Base-by-base conservation (phyloP, 1,140 invertebrate genomes). In the Drosophila orena region DNA sequence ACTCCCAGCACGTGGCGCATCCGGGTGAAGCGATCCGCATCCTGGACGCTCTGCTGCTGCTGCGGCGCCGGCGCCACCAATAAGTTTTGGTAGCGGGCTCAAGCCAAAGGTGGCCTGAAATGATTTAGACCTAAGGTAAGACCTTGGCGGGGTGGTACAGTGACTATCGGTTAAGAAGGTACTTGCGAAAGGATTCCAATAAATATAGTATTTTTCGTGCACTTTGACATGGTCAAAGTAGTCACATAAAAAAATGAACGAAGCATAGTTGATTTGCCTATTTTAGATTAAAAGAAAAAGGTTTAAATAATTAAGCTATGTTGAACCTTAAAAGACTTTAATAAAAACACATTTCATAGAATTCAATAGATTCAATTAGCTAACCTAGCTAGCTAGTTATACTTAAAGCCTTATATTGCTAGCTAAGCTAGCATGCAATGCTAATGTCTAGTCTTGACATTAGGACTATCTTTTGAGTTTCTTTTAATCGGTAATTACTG, bases 51-150 rank as follows among this genome's bases (percentile, higher is more conserved):
- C 50, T 89, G 84, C 73, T 89, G 84, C 52, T 89, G 84, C 59
- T 56, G 68, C 77, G 84, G 46, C 38, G 40, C 49, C n/a, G 70
- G 68, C 27, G 46, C 27, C 34, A 77, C 77, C 57, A 64, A 75
- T 37, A 84, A 80, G n/a, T 79, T 46, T 77, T 84, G 84, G 80
- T 90, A 90, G 81, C 34, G 49, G 83, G 69, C 57, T 69, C 65
- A 12, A 17, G 34, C 22, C 34, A 58, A 62, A 34, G 44, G 57
- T 53, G 74, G 68, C 75, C 74, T 54, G 35, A 66, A 57, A 77
- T 89, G 84, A 85, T 89, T 77, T 75, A 69, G 69, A 80, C 69
- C 72, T 60, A 81, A 88, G 83, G 83, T 88, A 88, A 88, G 81
- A 68, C 50, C 38, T 27, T 10, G 10, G 11, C 2, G 11, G 47